phyloP scores from a whole-genome alignment of 2,797 vertebrate species.

The Catostomus latipinnis region DNA sequence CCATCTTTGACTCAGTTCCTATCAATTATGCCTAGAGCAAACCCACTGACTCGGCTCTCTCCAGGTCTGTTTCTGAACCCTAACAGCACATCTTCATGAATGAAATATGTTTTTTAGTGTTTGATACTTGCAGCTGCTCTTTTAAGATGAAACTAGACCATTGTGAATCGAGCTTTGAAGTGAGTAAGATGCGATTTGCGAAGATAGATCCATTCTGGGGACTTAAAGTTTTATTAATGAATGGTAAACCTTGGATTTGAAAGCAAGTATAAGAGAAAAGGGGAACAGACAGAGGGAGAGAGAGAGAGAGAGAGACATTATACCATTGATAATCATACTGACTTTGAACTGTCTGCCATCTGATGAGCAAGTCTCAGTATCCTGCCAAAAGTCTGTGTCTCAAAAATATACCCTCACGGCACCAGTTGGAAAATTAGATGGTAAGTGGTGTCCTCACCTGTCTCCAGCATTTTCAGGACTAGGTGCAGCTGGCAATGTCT shows the following conservation, averaged over 20 bases:
- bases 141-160: slow-evolving; percentile 27
- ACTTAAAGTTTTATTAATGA: slow-evolving; percentile 8
- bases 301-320: background rate
- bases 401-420: slow-evolving; percentile 11
- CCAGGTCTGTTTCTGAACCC: slow-evolving; percentile 73
- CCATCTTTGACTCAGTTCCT: slow-evolving; percentile 74
- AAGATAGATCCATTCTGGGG: slow-evolving; percentile 2
- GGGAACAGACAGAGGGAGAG: background rate
- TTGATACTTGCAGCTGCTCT: slow-evolving; percentile 66
- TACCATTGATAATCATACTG: background rate
- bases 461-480: background rate
- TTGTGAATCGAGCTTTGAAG: slow-evolving; percentile 14
- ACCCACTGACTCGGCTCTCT: slow-evolving; percentile 78
- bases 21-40: slow-evolving; percentile 78
- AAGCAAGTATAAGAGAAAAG: background rate
- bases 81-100: slow-evolving; percentile 78
- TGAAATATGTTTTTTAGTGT: slow-evolving; percentile 81
- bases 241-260: background rate
- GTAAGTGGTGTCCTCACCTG: slow-evolving; percentile 11
- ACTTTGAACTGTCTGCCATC: slow-evolving; percentile 20
- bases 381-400: background rate
- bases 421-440: slow-evolving; percentile 12
- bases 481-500: slow-evolving; percentile 42
- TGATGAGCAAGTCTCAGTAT: slow-evolving; percentile 2
- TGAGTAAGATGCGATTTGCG: slow-evolving; percentile 17